A percentile compares a stretch with the other conserved stretches of the same genome.
These are phyloP conservation scores for Fundulus diaphanus DNA, from an alignment of 2,797 vertebrate genomes.

Conservation along the genomic window DNA sequence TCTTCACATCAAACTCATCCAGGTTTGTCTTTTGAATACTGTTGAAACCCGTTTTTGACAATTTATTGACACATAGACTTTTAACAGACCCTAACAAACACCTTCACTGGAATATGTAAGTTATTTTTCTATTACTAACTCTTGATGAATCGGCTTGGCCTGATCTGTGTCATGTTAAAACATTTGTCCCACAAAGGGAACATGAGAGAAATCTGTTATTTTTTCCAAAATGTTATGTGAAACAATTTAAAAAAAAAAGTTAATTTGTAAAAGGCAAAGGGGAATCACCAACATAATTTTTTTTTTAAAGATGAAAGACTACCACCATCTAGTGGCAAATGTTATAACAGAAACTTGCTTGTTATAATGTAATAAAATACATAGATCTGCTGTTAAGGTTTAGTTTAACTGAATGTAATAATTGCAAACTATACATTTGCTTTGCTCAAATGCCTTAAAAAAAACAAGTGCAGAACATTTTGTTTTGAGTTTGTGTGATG, in stretches of 20 bases:
- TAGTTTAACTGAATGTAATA: background rate
- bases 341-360: slow-evolving; percentile 19
- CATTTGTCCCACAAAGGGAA: no score
- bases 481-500: slow-evolving; percentile 8
- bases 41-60: background rate
- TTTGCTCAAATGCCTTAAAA: background rate
- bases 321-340: slow-evolving; percentile 65
- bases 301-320: slow-evolving; percentile 20
- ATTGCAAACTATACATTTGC: background rate
- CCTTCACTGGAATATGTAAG: background rate
- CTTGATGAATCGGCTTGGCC: no score
- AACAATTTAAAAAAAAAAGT: background rate
- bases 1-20: background rate
- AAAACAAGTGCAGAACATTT: background rate
- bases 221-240: background rate
- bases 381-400: slow-evolving; percentile 4
- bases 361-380: background rate
- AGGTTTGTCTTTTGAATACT: background rate
- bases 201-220: background rate
- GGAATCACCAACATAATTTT: background rate
- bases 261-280: background rate
- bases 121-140: no score
- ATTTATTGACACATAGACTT: background rate
- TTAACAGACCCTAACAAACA: background rate
- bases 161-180: no score